Conservation (phyloP, 2,888 invertebrate species). For the Autographa pulchrina region DNA sequence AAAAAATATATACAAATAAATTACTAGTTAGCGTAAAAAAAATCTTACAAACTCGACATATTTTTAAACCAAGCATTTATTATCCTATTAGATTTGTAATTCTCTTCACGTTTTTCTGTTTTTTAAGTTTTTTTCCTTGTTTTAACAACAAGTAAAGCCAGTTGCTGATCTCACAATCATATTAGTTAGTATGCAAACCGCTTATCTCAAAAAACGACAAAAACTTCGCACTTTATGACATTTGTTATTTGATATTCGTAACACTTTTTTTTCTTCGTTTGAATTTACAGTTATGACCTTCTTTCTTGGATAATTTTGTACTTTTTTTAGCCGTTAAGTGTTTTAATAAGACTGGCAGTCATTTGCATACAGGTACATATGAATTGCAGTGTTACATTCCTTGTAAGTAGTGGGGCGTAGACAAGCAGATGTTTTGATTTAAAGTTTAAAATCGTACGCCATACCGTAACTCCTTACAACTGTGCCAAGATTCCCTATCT, state of each 20-base stretch:
- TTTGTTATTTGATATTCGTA: not conserved
- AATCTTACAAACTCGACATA: too few species aligned
- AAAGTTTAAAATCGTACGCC: constrained; percentile 30
- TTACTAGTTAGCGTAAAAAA: too few species aligned
- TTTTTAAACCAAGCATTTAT: too few species aligned
- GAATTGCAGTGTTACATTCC: not conserved
- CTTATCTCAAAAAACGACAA: not conserved
- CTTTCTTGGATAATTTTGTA: not conserved
- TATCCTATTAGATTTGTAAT: too few species aligned
- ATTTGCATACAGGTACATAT: not conserved
- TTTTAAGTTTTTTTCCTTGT: not conserved
- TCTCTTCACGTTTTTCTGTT: too few species aligned
- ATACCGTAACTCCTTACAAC: constrained; percentile 31
- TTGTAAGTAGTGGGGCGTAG: constrained; percentile 5
- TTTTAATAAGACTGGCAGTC: not conserved
- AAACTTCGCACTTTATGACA: not conserved
- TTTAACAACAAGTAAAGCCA: not conserved
- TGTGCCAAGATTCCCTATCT: constrained; percentile 39
- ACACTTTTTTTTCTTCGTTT: not conserved
- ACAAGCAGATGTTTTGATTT: constrained; percentile 27
- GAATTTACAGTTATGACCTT: not conserved
- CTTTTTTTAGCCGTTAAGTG: not conserved
- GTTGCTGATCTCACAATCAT: not conserved
- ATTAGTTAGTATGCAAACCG: not conserved
- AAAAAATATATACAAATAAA: too few species aligned